A percentile compares a stretch with the other conserved stretches of the same genome.
phyloP scores from a whole-genome alignment of 2,113 vertebrate species.

The Vombatus ursinus region DNA sequence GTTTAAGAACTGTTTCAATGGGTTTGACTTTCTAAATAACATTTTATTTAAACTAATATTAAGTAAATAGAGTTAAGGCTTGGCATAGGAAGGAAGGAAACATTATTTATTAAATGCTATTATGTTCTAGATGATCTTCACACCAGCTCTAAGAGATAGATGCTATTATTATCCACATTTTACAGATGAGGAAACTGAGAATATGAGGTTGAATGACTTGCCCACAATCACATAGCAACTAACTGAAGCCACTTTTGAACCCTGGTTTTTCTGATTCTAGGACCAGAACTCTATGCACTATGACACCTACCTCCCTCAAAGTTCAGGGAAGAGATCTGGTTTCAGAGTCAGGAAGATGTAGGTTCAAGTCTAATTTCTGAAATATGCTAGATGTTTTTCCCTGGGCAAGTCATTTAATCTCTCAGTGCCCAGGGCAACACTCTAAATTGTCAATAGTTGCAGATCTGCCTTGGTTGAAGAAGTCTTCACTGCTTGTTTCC shows the following conservation, averaged over 20 bases:
- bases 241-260: background rate
- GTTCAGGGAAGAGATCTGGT: background rate
- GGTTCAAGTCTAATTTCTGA: background rate
- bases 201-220: background rate
- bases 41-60: background rate
- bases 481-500: background rate
- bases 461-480: background rate
- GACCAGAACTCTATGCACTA: background rate
- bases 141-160: background rate
- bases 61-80: background rate
- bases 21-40: background rate
- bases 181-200: background rate
- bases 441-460: background rate
- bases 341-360: background rate
- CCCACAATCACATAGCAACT: background rate
- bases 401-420: background rate
- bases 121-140: background rate
- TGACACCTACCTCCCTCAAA: background rate
- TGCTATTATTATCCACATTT: background rate
- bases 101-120: background rate
- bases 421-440: background rate
- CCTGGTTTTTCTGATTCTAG: background rate
- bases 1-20: background rate
- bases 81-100: background rate
- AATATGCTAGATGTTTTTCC: background rate